Evolutionary conservation across 2,797 vertebrate species (phyloP), one percentile per base, ranked within the genome.

Genomic region (Parauchenoglanis punctatus): DNA sequence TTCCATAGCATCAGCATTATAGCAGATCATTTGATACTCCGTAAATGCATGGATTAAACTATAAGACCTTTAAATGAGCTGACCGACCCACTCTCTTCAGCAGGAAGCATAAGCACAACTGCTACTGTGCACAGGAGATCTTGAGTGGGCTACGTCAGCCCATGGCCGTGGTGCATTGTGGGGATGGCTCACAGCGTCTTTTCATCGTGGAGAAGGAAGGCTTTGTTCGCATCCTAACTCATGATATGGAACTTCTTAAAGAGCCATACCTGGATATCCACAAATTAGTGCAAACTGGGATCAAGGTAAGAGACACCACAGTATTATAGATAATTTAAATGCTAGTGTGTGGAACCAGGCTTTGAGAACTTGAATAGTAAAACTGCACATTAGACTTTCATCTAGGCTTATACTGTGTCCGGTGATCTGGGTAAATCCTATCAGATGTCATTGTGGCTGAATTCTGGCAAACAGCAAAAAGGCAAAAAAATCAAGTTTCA

Each of bases 31-130:
- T 40, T 40, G 15, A 40, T 7, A 40, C 0, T 17, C 12, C 28
- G 31, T 4, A 28, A 67, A 28, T 28, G 31, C 31, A 35, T 20
- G 3, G 63, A 65, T 72, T 72, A 31, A 2, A 0, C 3, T 59
- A 12, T 54, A 58, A 80, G 54, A 3, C 7, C 23, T 80, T 8
- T 59, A 18, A 18, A 76, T 35, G 11, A 77, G 52, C 15, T 77
- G 56, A 13, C 31, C 2, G 3, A 85, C 28, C 89, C 81, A 92
- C 56, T 87, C 25, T 65, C 40, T 75, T 78, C 61, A 72, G 35
- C 95, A 99, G 98, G 96, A 99, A 99, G 94, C 97, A 98, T 95
- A 99, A 99, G 95, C 98, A 98, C 96, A 99, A 96, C 95, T 99
- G 98, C 96, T 99, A 98, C 96, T 99, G 99, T 91, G 94, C 97